These are phyloP conservation scores for Neogale vison DNA, from an alignment of 2,113 vertebrate genomes.

Conservation along the genomic window DNA sequence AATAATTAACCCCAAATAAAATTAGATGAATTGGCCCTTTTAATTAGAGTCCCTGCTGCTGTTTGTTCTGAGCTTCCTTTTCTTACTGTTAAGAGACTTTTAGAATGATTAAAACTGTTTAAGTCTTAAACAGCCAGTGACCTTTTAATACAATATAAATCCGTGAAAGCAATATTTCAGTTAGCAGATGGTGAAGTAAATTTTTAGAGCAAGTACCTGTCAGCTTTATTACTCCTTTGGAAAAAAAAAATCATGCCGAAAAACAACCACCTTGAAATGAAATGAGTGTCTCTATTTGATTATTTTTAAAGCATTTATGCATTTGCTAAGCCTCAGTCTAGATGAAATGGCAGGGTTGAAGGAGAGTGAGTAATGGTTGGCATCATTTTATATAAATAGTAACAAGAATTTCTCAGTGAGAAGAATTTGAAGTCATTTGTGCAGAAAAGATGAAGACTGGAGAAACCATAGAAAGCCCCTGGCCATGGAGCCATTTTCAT, in stretches of 20 bases:
- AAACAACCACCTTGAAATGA: constrained; percentile 76
- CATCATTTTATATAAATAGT: constrained; percentile 76
- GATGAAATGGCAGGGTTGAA: constrained; percentile 73
- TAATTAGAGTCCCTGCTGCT: constrained; percentile 96
- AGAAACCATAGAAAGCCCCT: not conserved
- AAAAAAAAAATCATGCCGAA: constrained; percentile 60
- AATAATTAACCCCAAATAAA: constrained; percentile 97
- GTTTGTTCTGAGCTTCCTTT: constrained; percentile 89
- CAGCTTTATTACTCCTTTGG: constrained; percentile 81
- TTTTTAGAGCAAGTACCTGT: constrained; percentile 86
- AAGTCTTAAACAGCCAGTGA: constrained; percentile 90
- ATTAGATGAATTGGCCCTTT: constrained; percentile 94
- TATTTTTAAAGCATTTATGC: constrained; percentile 78
- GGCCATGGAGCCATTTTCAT: not conserved
- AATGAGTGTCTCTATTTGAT: constrained; percentile 77
- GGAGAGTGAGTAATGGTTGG: constrained; percentile 76
- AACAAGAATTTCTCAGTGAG: constrained; percentile 67
- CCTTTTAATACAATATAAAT: constrained; percentile 89
- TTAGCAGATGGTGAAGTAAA: constrained; percentile 86
- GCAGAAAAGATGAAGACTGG: constrained; percentile 32
- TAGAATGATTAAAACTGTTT: constrained; percentile 89
- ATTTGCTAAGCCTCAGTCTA: constrained; percentile 69
- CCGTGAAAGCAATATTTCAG: constrained; percentile 88
- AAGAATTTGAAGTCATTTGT: constrained; percentile 58
- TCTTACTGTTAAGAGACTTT: constrained; percentile 88